Evolutionary conservation across 2,888 invertebrate genomes (phyloP).

Genomic region (Leuctra nigra): DNA sequence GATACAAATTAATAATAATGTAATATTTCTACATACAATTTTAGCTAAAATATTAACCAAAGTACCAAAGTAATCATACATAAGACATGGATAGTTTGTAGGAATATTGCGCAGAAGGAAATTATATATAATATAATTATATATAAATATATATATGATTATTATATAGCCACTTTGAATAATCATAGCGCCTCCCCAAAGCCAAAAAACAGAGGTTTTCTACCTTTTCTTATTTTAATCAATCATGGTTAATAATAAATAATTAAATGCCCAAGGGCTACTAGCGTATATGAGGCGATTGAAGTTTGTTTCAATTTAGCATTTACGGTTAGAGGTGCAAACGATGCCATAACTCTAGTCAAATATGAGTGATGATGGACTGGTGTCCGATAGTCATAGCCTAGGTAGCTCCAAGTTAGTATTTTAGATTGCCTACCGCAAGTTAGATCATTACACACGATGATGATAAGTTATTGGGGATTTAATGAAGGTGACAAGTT

Average conservation of each 20-base stretch:
- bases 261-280: conserved; percentile 9
- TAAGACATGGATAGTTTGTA: conserved; percentile 28
- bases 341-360: conserved; percentile 3
- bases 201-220: conserved; percentile 22
- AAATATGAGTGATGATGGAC: neutral
- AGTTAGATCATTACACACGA: neutral
- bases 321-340: neutral
- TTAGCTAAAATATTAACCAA: conserved; percentile 46
- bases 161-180: conserved; percentile 18
- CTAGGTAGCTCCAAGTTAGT: conserved; percentile 8
- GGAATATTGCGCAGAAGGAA: conserved; percentile 22
- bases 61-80: conserved; percentile 51
- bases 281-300: conserved; percentile 1
- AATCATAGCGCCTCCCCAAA: conserved; percentile 25
- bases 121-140: conserved; percentile 12
- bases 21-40: conserved; percentile 46
- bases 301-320: neutral
- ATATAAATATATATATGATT: conserved; percentile 17
- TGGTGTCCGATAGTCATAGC: neutral
- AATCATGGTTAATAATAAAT: conserved; percentile 4
- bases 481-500: conserved; percentile 12
- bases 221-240: conserved; percentile 22
- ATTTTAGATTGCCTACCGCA: conserved; percentile 4
- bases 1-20: conserved; percentile 39
- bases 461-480: conserved; percentile 12